phyloP scores from a whole-genome alignment of 2,797 vertebrate genomes.

The Somateria mollissima region DNA sequence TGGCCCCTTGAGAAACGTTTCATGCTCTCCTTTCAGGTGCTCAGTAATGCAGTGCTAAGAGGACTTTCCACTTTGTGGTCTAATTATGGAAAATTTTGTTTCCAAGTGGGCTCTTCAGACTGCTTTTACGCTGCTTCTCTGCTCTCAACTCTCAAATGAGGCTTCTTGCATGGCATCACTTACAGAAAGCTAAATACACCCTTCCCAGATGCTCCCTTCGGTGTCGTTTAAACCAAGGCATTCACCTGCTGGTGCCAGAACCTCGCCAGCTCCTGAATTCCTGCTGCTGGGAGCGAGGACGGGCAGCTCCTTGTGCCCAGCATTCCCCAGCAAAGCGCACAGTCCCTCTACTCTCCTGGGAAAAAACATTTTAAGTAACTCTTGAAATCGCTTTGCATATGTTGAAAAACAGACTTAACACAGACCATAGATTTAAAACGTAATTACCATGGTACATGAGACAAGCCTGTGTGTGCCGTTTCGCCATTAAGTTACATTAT shows the following conservation, averaged over 20 bases:
- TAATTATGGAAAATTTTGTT: slow-evolving; percentile 22
- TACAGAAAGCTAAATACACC: not conserved
- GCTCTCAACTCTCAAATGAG: not conserved
- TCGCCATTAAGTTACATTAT: not conserved
- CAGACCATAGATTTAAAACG: not conserved
- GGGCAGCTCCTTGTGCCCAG: not conserved
- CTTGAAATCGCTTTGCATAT: not conserved
- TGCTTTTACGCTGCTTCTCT: not conserved
- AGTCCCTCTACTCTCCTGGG: not conserved
- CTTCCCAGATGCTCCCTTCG: not conserved
- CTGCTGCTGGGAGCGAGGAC: fast-evolving
- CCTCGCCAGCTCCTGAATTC: not conserved
- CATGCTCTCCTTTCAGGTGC: slow-evolving; percentile 47
- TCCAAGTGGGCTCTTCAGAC: not conserved
- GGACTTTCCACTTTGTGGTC: slow-evolving; percentile 19
- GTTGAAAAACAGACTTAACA: not conserved
- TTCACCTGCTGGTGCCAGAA: not conserved
- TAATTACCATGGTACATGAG: not conserved
- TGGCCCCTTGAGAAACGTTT: not conserved
- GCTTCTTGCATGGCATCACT: not conserved
- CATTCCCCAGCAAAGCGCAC: fast-evolving
- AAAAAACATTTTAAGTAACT: fast-evolving
- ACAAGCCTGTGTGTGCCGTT: not conserved
- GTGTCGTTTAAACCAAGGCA: fast-evolving
- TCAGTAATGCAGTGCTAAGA: not conserved